Evolutionary conservation across 1,140 invertebrate species (phyloP).

Genomic region (Popillia japonica): DNA sequence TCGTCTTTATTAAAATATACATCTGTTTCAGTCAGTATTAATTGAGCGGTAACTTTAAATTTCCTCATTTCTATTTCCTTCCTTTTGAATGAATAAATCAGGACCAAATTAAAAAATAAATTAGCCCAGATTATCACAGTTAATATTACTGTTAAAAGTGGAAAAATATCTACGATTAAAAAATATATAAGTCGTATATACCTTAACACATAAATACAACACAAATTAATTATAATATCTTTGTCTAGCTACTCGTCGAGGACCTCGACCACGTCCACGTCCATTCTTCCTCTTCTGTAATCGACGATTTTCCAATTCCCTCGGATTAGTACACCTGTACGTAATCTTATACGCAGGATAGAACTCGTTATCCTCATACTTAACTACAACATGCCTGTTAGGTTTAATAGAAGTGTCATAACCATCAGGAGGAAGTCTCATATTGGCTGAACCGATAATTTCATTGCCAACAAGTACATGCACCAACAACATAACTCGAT

Average conservation of each 20-base stretch:
- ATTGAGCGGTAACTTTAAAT: no score
- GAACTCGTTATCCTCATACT: slow-evolving; percentile 57
- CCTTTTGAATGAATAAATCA: no score
- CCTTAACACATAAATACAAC: no score
- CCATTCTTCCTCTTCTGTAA: background rate
- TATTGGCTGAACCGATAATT: slow-evolving; percentile 38
- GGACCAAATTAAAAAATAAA: no score
- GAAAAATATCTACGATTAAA: no score
- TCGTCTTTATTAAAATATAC: no score
- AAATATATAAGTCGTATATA: no score
- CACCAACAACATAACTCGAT: slow-evolving; percentile 51
- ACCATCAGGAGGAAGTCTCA: slow-evolving; percentile 42
- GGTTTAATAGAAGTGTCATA: slow-evolving; percentile 52
- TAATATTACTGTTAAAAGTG: no score
- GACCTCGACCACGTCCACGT: background rate
- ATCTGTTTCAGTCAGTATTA: no score
- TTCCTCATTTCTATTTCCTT: no score
- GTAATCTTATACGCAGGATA: slow-evolving; percentile 42
- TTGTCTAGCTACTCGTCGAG: background rate
- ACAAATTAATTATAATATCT: background rate
- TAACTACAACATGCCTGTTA: slow-evolving; percentile 51
- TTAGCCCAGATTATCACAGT: no score
- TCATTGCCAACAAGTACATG: slow-evolving; percentile 42
- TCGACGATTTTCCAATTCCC: background rate
- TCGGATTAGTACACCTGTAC: background rate